These are phyloP conservation scores for Keiferia lycopersicella DNA, from an alignment of 2,888 invertebrate genomes.

Conservation along the genomic window DNA sequence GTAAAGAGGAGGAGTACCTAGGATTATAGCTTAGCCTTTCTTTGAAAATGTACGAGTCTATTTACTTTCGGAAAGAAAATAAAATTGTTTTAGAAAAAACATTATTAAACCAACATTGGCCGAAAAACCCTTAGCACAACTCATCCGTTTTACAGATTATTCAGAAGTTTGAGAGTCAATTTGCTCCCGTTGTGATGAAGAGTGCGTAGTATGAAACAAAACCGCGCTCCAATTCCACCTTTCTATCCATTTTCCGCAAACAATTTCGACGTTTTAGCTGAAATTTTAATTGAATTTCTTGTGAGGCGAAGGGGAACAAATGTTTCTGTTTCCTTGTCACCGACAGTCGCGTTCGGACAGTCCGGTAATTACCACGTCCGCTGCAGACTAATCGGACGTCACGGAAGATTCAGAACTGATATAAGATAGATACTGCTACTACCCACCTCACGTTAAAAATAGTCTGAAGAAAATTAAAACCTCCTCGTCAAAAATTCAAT, in stretches of 20 bases:
- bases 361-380: slow-evolving; percentile 42
- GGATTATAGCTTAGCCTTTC: no score
- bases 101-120: no score
- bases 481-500: no score
- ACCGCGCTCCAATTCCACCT: not conserved
- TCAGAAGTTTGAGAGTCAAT: slow-evolving; percentile 2
- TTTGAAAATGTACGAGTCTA: no score
- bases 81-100: no score
- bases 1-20: no score
- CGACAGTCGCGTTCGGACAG: slow-evolving; percentile 29
- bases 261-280: slow-evolving; percentile 1
- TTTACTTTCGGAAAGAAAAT: no score
- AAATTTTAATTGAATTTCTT: slow-evolving; percentile 24
- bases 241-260: slow-evolving; percentile 1
- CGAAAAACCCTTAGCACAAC: not conserved
- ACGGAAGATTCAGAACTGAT: not conserved
- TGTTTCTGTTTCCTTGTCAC: slow-evolving; percentile 28
- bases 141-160: not conserved
- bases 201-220: slow-evolving; percentile 1
- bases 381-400: slow-evolving; percentile 34
- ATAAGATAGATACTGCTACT: not conserved
- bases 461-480: no score
- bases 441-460: not conserved
- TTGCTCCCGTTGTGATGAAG: not conserved
- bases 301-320: slow-evolving; percentile 10